These are phyloP conservation scores for Syritta pipiens DNA, from an alignment of 2,888 invertebrate species.

Conservation along the genomic window DNA sequence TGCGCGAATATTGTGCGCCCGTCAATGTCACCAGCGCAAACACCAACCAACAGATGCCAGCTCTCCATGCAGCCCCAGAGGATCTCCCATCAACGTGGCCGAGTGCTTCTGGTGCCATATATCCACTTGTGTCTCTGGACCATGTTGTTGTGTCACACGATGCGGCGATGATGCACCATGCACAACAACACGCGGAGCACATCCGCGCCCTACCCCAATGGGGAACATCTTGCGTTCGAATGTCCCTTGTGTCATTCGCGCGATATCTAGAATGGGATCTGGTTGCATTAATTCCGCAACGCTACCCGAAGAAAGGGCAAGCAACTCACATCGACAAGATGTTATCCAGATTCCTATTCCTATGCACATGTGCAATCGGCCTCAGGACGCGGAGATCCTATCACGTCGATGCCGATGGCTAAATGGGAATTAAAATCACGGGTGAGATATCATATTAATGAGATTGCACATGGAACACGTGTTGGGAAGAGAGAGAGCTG, in stretches of 20 bases:
- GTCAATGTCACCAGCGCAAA: constrained; percentile 51
- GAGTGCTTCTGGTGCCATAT: constrained; percentile 41
- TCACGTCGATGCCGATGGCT: constrained; percentile 5
- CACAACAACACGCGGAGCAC: constrained; percentile 19
- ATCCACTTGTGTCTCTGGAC: constrained; percentile 29
- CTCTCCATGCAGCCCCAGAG: background rate
- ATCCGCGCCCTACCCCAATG: constrained; percentile 63
- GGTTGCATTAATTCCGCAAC: constrained; percentile 44
- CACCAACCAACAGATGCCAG: constrained; percentile 49
- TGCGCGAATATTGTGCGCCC: constrained; percentile 53
- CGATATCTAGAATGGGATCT: constrained; percentile 50
- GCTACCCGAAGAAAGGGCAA: background rate
- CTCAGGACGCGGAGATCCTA: constrained; percentile 25
- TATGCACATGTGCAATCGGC: constrained; percentile 48
- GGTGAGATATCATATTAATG: constrained; percentile 67
- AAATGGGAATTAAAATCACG: constrained; percentile 64
- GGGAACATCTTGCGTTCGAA: constrained; percentile 54
- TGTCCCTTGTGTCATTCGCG: constrained; percentile 61
- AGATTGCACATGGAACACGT: constrained; percentile 66
- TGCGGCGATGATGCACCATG: constrained; percentile 15
- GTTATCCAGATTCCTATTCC: constrained; percentile 56
- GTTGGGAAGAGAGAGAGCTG: constrained; percentile 42
- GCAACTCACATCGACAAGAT: constrained; percentile 43
- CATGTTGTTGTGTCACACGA: constrained; percentile 47
- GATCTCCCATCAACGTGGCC: constrained; percentile 50